phyloP scores from a whole-genome alignment of 2,888 invertebrate species.

The Amphipoea oculea region DNA sequence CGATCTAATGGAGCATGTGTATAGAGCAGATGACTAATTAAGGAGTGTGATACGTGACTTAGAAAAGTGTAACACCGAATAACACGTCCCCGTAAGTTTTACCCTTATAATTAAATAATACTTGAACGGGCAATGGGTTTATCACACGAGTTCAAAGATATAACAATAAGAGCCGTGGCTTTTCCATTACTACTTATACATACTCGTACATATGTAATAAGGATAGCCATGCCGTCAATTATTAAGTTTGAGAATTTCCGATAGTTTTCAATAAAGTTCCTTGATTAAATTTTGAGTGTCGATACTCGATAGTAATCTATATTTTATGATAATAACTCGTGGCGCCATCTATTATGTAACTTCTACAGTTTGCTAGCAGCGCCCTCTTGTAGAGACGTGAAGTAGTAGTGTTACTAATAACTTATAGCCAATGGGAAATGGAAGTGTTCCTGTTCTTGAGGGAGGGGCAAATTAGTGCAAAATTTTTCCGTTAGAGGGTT shows the following conservation, averaged over 20 bases:
- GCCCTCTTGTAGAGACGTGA: constrained; percentile 30
- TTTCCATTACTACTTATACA: constrained; percentile 3
- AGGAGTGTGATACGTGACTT: no score
- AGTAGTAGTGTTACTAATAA: not conserved
- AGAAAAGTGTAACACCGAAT: no score
- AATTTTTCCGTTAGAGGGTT: constrained; percentile 26
- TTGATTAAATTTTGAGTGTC: constrained; percentile 36
- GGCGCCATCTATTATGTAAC: constrained; percentile 20
- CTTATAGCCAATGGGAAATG: not conserved
- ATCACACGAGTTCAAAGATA: constrained; percentile 26
- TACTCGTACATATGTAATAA: constrained; percentile 15
- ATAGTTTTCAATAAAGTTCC: constrained; percentile 21
- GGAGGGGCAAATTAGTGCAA: constrained; percentile 8
- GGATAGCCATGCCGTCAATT: constrained; percentile 26
- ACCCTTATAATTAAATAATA: constrained; percentile 32
- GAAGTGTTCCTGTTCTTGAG: not conserved
- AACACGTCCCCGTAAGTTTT: not conserved
- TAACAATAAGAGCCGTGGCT: not conserved
- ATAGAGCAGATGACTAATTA: no score
- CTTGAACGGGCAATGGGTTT: constrained; percentile 36
- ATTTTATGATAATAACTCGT: constrained; percentile 30
- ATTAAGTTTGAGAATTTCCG: constrained; percentile 25
- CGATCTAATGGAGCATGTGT: no score
- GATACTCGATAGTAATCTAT: constrained; percentile 38
- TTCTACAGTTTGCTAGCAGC: not conserved